A percentile compares a stretch with the other conserved stretches of the same genome.
Evolutionary conservation across 1,140 invertebrate species (phyloP).

Genomic region (Luehdorfia chinensis): DNA sequence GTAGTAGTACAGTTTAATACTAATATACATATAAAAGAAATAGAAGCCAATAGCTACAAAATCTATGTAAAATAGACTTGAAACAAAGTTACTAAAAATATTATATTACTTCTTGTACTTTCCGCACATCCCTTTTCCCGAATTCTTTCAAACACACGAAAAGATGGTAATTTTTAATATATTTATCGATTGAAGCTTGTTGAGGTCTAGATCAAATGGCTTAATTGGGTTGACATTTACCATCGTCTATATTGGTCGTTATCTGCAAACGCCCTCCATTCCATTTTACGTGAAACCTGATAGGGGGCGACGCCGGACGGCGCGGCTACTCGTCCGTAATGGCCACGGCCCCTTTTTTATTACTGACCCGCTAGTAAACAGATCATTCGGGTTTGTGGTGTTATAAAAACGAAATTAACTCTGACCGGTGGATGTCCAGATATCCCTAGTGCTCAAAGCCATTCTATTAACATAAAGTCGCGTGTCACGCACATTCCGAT

Average conservation of each 20-base stretch:
- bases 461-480: conserved; percentile 54
- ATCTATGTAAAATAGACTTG: too few relatives aligned
- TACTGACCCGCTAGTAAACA: conserved; percentile 76
- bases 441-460: conserved; percentile 46
- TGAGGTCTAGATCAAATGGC: conserved; percentile 26
- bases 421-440: conserved; percentile 61
- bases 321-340: conserved; percentile 66
- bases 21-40: too few relatives aligned
- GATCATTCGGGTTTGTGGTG: conserved; percentile 76
- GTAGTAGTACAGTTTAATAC: too few relatives aligned
- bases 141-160: too few relatives aligned
- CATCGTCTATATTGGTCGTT: conserved; percentile 68
- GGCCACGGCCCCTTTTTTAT: conserved; percentile 73
- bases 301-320: conserved; percentile 67
- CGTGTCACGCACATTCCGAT: conserved; percentile 36
- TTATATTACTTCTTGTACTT: too few relatives aligned
- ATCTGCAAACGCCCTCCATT: conserved; percentile 71
- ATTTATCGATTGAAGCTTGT: too few relatives aligned
- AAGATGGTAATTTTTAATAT: too few relatives aligned
- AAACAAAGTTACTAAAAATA: too few relatives aligned
- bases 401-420: conserved; percentile 77
- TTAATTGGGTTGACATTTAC: conserved; percentile 65
- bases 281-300: conserved; percentile 74
- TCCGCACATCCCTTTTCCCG: too few relatives aligned
- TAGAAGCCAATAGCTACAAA: too few relatives aligned